phyloP scores from a whole-genome alignment of 2,113 vertebrate species.

The Gavialis gangeticus region DNA sequence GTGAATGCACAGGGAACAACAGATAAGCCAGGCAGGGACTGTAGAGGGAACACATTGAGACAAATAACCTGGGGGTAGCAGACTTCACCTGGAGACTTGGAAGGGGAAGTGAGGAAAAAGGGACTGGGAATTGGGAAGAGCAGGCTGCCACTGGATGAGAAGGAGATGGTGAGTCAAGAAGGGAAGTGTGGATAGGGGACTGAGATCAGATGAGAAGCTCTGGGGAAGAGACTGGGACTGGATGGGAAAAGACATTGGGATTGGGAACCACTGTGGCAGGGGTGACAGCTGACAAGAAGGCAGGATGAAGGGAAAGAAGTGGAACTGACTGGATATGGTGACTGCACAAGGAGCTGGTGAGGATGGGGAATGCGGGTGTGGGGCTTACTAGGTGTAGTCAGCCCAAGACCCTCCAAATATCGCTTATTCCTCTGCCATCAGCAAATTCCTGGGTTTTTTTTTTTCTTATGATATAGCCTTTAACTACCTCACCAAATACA shows the following conservation, averaged over 20 bases:
- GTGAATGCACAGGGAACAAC: neutral
- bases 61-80: neutral
- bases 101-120: neutral
- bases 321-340: no score
- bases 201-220: neutral
- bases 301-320: neutral
- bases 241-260: neutral
- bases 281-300: neutral
- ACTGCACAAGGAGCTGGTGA: no score
- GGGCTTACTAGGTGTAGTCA: neutral
- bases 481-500: neutral
- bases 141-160: no score
- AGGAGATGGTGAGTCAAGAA: neutral
- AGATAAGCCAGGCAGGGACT: neutral
- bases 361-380: no score
- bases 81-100: neutral
- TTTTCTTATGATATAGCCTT: neutral
- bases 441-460: neutral
- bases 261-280: neutral
- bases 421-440: neutral
- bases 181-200: neutral
- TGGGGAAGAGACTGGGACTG: neutral
- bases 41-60: no score
- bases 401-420: neutral
- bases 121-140: neutral